These are phyloP conservation scores for Carabus problematicus DNA, from an alignment of 2,888 invertebrate genomes.

Conservation along the genomic window DNA sequence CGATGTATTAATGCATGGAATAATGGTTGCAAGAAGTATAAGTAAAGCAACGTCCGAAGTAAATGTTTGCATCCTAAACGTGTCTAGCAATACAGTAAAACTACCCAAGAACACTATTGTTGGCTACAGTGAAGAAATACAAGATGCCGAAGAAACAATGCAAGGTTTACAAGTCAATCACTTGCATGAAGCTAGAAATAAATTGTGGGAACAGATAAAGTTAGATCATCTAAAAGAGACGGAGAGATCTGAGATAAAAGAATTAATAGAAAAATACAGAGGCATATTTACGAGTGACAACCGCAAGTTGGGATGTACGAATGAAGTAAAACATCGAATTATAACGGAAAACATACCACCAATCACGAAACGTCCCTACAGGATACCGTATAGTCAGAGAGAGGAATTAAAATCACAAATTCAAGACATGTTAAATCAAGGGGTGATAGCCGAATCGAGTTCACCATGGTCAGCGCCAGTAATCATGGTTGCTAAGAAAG, in stretches of 20 bases:
- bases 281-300: neutral
- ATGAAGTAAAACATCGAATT: constrained; percentile 1
- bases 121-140: neutral
- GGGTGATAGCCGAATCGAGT: constrained; percentile 47
- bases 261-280: neutral
- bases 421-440: constrained; percentile 47
- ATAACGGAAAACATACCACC: neutral
- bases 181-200: too few species aligned
- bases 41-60: neutral
- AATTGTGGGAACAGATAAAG: neutral
- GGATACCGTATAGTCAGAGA: neutral
- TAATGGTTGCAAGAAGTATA: neutral
- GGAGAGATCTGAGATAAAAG: neutral
- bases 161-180: too few species aligned
- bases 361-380: neutral
- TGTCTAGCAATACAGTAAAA: neutral
- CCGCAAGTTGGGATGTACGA: neutral
- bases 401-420: constrained; percentile 22
- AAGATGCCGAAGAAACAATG: neutral
- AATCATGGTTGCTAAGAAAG: constrained; percentile 53
- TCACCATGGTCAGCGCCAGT: constrained; percentile 54
- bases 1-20: neutral
- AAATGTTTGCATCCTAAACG: neutral
- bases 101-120: neutral
- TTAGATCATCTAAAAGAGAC: neutral